Conservation (phyloP, 1,140 invertebrate species). For the Drosophila punjabiensis region DNA sequence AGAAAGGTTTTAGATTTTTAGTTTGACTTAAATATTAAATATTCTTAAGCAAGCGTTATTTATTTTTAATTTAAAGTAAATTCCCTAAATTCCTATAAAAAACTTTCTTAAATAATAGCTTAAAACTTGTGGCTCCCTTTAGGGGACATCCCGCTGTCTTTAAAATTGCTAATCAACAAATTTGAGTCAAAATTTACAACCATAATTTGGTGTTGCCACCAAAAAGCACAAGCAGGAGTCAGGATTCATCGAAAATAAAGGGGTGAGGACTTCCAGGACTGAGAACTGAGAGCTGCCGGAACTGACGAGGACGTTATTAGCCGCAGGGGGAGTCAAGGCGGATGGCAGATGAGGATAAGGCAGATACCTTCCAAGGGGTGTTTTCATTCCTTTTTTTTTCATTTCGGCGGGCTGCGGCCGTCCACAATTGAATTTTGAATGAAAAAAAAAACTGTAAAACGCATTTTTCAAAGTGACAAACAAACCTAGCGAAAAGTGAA, state of each 20-base stretch:
- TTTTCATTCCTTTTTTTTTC: slow-evolving; percentile 15
- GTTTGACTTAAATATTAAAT: no score
- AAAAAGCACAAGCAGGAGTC: slow-evolving; percentile 38
- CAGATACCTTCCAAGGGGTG: slow-evolving; percentile 51
- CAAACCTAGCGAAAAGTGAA: slow-evolving; percentile 75
- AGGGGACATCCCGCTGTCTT: slow-evolving; percentile 17
- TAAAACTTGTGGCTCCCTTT: no score
- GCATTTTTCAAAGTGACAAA: slow-evolving; percentile 69
- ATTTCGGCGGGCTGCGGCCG: slow-evolving; percentile 51
- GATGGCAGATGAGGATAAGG: slow-evolving; percentile 12
- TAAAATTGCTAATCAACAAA: slow-evolving; percentile 14
- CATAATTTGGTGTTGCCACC: slow-evolving; percentile 38
- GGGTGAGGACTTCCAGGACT: slow-evolving; percentile 8
- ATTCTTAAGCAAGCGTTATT: no score
- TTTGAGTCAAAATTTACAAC: slow-evolving; percentile 40
- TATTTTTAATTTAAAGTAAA: no score
- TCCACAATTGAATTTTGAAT: slow-evolving; percentile 76
- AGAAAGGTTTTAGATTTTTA: no score
- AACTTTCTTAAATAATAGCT: background rate
- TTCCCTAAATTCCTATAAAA: background rate
- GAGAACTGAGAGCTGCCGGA: slow-evolving; percentile 43
- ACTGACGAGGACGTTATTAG: slow-evolving; percentile 68
- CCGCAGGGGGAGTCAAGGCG: slow-evolving; percentile 44
- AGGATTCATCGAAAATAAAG: background rate
- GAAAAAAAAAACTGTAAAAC: slow-evolving; percentile 50